Conservation (phyloP, 2,797 vertebrate species). For the Cryptoprocta ferox region DNA sequence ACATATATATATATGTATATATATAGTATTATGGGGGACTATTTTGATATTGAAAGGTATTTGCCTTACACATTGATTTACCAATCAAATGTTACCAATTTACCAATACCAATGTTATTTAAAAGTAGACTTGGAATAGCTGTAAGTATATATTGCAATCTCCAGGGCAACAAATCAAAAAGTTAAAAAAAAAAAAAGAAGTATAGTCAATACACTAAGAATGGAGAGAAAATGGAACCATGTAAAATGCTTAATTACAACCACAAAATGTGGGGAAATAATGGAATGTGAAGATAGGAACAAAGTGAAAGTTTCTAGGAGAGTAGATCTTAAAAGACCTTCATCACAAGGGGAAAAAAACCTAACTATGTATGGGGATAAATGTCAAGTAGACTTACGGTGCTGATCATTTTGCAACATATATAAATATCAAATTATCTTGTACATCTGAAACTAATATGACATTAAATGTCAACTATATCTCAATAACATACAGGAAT, state of each 20-base stretch:
- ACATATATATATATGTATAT: neutral
- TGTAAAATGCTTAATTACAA: neutral
- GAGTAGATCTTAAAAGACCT: neutral
- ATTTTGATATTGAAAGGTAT: neutral
- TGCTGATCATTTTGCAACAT: too few relatives aligned
- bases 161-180: neutral
- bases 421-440: too few relatives aligned
- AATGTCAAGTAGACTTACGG: too few relatives aligned
- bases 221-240: neutral
- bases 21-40: neutral
- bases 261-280: neutral
- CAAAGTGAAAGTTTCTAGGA: neutral
- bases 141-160: neutral
- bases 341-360: neutral
- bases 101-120: neutral
- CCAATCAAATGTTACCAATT: too few relatives aligned
- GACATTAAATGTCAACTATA: neutral
- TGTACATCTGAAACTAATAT: neutral
- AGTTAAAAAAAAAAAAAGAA: neutral
- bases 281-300: neutral
- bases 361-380: too few relatives aligned
- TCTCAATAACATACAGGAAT: neutral
- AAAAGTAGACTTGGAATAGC: neutral
- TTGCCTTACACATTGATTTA: neutral
- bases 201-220: neutral